These are phyloP conservation scores for Myiozetetes cayanensis DNA, from an alignment of 2,113 vertebrate species.

Conservation along the genomic window DNA sequence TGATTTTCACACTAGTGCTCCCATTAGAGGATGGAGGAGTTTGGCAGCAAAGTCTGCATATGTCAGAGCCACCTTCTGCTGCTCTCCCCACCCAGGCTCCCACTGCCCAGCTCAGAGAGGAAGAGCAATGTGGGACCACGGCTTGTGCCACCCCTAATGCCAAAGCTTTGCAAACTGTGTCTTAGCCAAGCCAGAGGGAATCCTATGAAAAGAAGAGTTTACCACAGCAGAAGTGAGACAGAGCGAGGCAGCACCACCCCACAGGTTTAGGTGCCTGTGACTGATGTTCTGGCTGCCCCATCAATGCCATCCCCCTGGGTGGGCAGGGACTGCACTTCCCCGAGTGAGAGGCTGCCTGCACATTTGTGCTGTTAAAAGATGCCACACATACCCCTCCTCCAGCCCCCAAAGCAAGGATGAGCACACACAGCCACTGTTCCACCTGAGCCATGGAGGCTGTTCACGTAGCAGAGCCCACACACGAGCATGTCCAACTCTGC, in stretches of 20 bases:
- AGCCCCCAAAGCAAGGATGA: neutral
- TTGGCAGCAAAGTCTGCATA: neutral
- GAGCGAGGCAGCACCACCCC: neutral
- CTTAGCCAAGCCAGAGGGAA: neutral
- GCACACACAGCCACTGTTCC: neutral
- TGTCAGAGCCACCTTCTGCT: neutral
- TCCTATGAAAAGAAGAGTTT: neutral
- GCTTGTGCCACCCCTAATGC: neutral
- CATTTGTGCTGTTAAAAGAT: neutral
- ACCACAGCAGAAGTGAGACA: neutral
- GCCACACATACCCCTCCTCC: neutral
- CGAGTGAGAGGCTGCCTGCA: neutral
- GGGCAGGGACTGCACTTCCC: neutral
- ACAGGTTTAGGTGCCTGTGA: fast-evolving
- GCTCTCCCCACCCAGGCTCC: neutral
- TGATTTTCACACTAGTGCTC: neutral
- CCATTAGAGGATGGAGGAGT: neutral
- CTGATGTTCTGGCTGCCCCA: fast-evolving
- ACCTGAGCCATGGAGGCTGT: neutral
- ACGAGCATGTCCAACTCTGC: fast-evolving
- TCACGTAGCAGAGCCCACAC: neutral
- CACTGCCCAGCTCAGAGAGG: neutral
- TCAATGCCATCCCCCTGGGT: neutral
- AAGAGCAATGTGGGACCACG: neutral
- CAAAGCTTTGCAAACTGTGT: neutral